Percentiles rank a stretch among this genome's conserved stretches.
Evolutionary conservation across 2,888 invertebrate genomes (phyloP).

Genomic region (Mamestra brassicae): DNA sequence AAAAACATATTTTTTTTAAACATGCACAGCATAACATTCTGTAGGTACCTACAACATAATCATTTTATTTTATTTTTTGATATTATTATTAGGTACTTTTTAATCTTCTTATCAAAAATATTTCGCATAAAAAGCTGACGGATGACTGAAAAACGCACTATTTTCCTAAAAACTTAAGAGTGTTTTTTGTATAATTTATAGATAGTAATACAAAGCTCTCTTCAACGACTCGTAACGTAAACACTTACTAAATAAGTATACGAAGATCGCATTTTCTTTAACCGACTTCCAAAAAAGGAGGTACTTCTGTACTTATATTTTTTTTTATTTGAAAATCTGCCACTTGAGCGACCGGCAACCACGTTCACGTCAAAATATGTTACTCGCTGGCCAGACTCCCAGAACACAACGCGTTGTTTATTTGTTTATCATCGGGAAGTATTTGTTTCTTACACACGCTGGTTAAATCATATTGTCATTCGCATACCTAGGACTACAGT

Average conservation of each 20-base stretch:
- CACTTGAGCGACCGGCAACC: constrained; percentile 49
- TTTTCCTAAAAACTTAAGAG: background rate
- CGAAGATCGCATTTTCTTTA: constrained; percentile 51
- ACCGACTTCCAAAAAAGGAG: background rate
- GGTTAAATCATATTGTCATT: constrained; percentile 41
- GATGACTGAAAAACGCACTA: background rate
- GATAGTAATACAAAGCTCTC: background rate
- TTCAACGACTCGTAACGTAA: constrained; percentile 65
- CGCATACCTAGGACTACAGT: constrained; percentile 18
- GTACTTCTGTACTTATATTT: no score
- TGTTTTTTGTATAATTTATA: background rate
- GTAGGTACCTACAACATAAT: background rate
- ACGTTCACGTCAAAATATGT: constrained; percentile 65
- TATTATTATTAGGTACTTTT: no score
- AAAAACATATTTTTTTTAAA: background rate
- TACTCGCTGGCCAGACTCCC: constrained; percentile 41
- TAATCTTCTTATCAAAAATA: background rate
- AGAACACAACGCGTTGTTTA: constrained; percentile 57
- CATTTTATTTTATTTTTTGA: background rate
- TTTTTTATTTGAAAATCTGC: background rate
- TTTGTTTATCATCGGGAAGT: constrained; percentile 53
- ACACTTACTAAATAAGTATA: constrained; percentile 69
- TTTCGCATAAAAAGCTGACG: no score
- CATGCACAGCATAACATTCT: background rate
- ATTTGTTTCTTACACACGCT: constrained; percentile 42